Conservation (phyloP, 2,797 vertebrate genomes). For the Anabacerthia variegaticeps region DNA sequence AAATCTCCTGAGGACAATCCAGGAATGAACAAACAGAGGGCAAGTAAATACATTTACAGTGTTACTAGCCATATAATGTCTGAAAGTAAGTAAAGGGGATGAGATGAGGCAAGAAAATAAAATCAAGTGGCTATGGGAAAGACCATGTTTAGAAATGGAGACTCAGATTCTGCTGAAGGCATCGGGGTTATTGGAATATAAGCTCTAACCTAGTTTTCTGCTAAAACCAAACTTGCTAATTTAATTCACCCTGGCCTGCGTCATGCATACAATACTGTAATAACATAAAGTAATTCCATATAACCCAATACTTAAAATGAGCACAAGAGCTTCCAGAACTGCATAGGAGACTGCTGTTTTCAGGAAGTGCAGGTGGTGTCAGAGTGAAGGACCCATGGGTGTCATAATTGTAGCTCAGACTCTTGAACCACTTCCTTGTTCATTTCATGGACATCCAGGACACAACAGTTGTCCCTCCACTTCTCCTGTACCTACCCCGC, state of each 20-base stretch:
- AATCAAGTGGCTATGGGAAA: neutral
- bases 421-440: neutral
- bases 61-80: neutral
- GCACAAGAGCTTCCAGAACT: neutral
- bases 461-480: neutral
- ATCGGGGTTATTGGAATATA: neutral
- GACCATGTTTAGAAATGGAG: neutral
- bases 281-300: neutral
- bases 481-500: neutral
- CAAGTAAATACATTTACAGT: neutral
- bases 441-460: neutral
- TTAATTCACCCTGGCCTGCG: neutral
- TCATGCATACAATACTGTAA: neutral
- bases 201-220: slow-evolving; percentile 15
- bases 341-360: neutral
- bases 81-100: neutral
- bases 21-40: neutral
- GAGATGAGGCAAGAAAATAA: slow-evolving; percentile 13
- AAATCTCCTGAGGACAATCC: neutral
- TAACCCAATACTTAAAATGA: neutral
- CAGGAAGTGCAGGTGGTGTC: neutral
- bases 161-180: neutral
- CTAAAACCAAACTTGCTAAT: slow-evolving; percentile 3
- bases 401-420: neutral
- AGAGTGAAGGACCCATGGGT: neutral